Conservation (phyloP, 92 coral and sea anemone species). For the Bergia sp. region DNA sequence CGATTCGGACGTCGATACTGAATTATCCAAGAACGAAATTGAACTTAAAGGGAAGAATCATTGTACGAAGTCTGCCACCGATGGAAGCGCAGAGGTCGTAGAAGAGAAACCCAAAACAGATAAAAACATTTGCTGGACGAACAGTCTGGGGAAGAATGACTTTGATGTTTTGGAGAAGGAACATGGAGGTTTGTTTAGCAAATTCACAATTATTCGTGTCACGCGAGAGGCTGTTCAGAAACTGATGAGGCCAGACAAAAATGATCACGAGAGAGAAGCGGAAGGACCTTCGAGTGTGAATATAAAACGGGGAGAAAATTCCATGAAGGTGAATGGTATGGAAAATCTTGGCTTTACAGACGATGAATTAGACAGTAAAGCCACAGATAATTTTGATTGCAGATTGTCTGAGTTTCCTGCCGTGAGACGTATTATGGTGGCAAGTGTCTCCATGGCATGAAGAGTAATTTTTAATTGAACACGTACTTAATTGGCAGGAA, state of each 20-base stretch:
- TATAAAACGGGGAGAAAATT: background rate
- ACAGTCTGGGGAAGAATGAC: background rate
- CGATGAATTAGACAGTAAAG: constrained; percentile 52
- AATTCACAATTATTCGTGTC: constrained; percentile 28
- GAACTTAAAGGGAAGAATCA: background rate
- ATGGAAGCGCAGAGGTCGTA: background rate
- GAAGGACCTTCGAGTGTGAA: background rate
- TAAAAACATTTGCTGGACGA: constrained; percentile 6
- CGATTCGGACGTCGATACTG: constrained; percentile 16
- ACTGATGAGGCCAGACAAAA: background rate
- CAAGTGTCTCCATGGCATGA: background rate
- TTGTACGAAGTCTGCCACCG: background rate
- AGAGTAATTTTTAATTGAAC: background rate
- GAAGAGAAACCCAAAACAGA: background rate
- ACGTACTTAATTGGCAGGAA: no score
- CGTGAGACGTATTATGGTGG: constrained; percentile 14
- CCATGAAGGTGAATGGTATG: background rate
- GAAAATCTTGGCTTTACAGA: constrained; percentile 74
- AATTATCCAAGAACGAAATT: constrained; percentile 13
- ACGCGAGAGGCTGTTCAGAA: constrained; percentile 30
- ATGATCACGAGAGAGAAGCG: background rate
- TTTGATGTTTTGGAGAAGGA: background rate
- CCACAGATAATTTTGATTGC: background rate
- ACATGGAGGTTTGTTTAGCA: background rate
- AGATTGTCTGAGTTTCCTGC: constrained; percentile 3